Conservation (phyloP, 2,797 vertebrate species). For the Epinephelus coioides region DNA sequence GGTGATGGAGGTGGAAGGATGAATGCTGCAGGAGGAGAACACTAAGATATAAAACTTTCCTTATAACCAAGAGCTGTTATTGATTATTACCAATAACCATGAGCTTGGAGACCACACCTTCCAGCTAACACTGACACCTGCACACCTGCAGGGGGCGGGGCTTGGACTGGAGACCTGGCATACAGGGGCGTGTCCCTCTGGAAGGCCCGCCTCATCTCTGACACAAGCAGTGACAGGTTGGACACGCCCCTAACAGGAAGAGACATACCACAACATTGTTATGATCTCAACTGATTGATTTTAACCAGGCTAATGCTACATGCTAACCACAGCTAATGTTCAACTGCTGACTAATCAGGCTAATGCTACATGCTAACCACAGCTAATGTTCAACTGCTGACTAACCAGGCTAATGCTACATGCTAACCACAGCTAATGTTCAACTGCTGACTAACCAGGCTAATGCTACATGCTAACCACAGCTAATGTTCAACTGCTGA, state of each 20-base stretch:
- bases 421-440: too few relatives aligned
- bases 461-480: too few relatives aligned
- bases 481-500: too few relatives aligned
- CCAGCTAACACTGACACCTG: slow-evolving; percentile 8
- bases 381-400: too few relatives aligned
- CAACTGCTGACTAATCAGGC: too few relatives aligned
- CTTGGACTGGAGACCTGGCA: slow-evolving; percentile 41
- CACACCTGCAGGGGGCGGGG: background rate
- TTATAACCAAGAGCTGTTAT: too few relatives aligned
- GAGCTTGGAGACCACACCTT: slow-evolving; percentile 23
- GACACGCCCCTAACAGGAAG: slow-evolving; percentile 78
- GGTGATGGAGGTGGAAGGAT: background rate
- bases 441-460: too few relatives aligned
- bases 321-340: too few relatives aligned
- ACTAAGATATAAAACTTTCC: background rate
- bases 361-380: too few relatives aligned
- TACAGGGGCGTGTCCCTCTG: slow-evolving; percentile 83
- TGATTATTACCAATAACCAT: background rate
- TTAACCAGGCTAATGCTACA: too few relatives aligned
- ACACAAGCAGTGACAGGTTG: slow-evolving; percentile 77
- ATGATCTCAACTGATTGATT: too few relatives aligned
- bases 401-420: too few relatives aligned
- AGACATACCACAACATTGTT: background rate
- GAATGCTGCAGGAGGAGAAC: slow-evolving; percentile 26
- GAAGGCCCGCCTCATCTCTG: slow-evolving; percentile 85